phyloP scores from a whole-genome alignment of 2,888 invertebrate species.

The Coelogynopora nodosa region DNA sequence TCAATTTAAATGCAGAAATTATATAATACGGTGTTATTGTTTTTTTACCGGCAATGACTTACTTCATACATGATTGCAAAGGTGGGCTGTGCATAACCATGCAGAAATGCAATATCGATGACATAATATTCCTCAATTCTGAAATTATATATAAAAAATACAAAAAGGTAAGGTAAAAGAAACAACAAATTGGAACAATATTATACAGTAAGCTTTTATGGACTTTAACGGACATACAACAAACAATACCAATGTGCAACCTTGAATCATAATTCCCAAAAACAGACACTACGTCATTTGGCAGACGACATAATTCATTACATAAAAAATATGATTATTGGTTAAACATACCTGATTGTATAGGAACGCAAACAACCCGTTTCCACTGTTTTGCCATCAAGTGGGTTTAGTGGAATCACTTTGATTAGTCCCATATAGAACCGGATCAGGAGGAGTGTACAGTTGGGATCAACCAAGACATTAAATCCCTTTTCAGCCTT shows the following conservation, averaged over 20 bases:
- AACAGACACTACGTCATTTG: too few relatives aligned
- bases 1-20: too few relatives aligned
- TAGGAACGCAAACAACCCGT: background rate
- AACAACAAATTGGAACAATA: background rate
- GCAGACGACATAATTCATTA: too few relatives aligned
- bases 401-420: slow-evolving; percentile 81
- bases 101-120: slow-evolving; percentile 89
- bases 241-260: too few relatives aligned
- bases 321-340: too few relatives aligned
- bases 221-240: background rate
- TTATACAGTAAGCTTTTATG: background rate
- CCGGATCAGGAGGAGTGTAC: slow-evolving; percentile 86
- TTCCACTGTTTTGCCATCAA: background rate
- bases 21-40: too few relatives aligned
- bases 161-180: too few relatives aligned
- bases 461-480: slow-evolving; percentile 90
- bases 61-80: slow-evolving; percentile 77
- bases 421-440: slow-evolving; percentile 94
- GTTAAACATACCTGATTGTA: background rate
- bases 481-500: slow-evolving; percentile 83
- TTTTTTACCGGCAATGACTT: too few relatives aligned
- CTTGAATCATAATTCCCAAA: too few relatives aligned
- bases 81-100: slow-evolving; percentile 86
- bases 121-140: slow-evolving; percentile 91
- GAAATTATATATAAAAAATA: slow-evolving; percentile 42